Conservation (phyloP, 1,140 invertebrate genomes). For the Coelopa frigida region DNA sequence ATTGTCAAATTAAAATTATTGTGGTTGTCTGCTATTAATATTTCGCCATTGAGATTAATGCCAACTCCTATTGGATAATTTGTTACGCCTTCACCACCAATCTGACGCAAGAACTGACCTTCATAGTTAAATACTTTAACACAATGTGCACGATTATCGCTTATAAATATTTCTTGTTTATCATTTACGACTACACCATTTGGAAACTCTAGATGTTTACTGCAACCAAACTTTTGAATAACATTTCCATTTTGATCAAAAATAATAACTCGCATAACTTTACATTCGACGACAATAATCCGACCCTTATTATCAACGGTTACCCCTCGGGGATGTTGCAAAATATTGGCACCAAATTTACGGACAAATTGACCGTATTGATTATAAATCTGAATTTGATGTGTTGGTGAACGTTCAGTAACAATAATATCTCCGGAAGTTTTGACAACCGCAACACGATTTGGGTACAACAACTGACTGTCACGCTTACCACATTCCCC, state of each 20-base stretch:
- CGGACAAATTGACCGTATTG: slow-evolving; percentile 98
- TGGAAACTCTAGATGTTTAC: slow-evolving; percentile 97
- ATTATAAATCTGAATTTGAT: slow-evolving; percentile 99
- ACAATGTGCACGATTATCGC: slow-evolving; percentile 98
- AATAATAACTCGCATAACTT: slow-evolving; percentile 99
- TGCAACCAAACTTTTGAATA: slow-evolving; percentile 96
- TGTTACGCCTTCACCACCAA: slow-evolving; percentile 96
- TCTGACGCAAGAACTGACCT: slow-evolving; percentile 92
- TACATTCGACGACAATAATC: slow-evolving; percentile 98
- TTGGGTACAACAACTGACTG: slow-evolving; percentile 95
- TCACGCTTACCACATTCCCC: slow-evolving; percentile 97
- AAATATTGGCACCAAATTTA: slow-evolving; percentile 97
- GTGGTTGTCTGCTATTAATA: slow-evolving; percentile 98
- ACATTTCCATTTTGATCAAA: slow-evolving; percentile 97
- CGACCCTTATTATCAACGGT: slow-evolving; percentile 96
- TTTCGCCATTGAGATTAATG: slow-evolving; percentile 92
- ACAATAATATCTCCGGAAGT: slow-evolving; percentile 98
- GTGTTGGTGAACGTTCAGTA: slow-evolving; percentile 94
- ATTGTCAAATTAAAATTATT: slow-evolving; percentile 99
- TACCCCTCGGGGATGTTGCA: slow-evolving; percentile 96
- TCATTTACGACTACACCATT: slow-evolving; percentile 99
- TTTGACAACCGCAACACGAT: slow-evolving; percentile 94
- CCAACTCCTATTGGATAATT: slow-evolving; percentile 99
- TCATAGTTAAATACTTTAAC: slow-evolving; percentile 99
- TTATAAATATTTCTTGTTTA: slow-evolving; percentile 99